Evolutionary conservation across 1,140 invertebrate species (phyloP).

Genomic region (Apis laboriosa): DNA sequence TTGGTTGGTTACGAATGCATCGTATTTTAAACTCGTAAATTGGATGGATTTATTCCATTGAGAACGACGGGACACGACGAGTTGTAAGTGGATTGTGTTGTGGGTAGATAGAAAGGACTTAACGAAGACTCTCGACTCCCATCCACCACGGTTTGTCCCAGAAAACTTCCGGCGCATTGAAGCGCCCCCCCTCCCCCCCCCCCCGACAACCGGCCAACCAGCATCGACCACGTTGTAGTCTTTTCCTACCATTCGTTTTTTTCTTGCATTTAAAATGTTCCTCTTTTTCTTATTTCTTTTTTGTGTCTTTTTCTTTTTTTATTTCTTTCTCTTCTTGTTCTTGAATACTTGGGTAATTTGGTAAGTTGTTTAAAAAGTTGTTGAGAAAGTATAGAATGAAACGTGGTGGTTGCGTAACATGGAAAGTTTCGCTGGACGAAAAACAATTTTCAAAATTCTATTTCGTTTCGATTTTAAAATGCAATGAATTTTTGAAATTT

Average conservation of each 20-base stretch:
- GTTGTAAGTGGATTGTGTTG: background rate
- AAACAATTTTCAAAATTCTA: too few species aligned
- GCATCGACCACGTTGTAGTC: background rate
- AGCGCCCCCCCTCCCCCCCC: background rate
- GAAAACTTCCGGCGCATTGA: slow-evolving; percentile 12
- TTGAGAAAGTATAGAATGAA: too few species aligned
- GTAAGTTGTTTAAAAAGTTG: too few species aligned
- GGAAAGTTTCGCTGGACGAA: too few species aligned
- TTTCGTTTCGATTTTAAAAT: too few species aligned
- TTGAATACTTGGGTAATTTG: too few species aligned
- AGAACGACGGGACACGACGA: too few species aligned
- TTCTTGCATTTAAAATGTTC: background rate
- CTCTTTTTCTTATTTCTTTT: background rate
- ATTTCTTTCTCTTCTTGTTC: too few species aligned
- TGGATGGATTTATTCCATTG: too few species aligned
- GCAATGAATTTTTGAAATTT: too few species aligned
- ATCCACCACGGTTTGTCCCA: background rate
- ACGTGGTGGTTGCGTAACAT: too few species aligned
- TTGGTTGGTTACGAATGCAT: background rate
- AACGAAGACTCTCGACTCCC: background rate
- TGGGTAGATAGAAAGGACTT: background rate
- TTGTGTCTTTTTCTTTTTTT: background rate
- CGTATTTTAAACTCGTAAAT: background rate
- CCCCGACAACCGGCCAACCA: background rate
- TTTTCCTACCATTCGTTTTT: background rate